Base-by-base conservation (phyloP, 2,797 vertebrate genomes). In the Rhyacichthys aspro region DNA sequence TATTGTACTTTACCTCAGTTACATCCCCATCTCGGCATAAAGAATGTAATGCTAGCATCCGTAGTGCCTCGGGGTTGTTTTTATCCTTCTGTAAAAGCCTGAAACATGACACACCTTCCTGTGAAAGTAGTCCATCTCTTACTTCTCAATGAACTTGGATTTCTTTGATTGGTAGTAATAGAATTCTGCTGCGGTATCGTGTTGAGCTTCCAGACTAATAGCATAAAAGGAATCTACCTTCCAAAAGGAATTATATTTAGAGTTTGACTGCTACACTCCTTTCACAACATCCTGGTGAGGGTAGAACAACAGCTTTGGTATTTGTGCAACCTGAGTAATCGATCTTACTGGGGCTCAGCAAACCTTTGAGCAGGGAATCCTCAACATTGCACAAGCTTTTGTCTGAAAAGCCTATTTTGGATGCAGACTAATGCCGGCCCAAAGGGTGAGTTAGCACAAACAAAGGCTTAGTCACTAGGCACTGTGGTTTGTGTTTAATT, bases 1-100 rank as follows among this genome's bases (percentile, higher is more conserved):
- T n/a, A n/a, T n/a, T n/a, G 14, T 17, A 19, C 62, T 82, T 85
- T 86, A 96, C 98, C 95, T 95, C 94, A 33, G 84, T 63, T 16
- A 94, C 63, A 75, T 98, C 90, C 54, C 96, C 96, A 34, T 96
- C 94, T 69, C 95, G 90, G 74, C 98, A 98, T 18, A 99, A 86
- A 53, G 92, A 93, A 83, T 96, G 85, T 12, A 99, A 79, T 8
- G 93, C 93, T 61, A 96, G 85, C 93, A 98, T 96, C 84, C 93
- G 92, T 46, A 96, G 78, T 1, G 96, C 96, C 83, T 99, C 96
- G 71, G 94, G 85, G 80, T 95, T 97, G 82, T 94, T 90, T 81
- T 82, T 89, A 86, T 99, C 96, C 82, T 93, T 95, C 83, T 98
- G 94, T 81, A 98, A 81, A 62, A 99, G 86, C 74, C 92, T 94